phyloP scores from a whole-genome alignment of 2,888 invertebrate species.

The Oscheius sp. region DNA sequence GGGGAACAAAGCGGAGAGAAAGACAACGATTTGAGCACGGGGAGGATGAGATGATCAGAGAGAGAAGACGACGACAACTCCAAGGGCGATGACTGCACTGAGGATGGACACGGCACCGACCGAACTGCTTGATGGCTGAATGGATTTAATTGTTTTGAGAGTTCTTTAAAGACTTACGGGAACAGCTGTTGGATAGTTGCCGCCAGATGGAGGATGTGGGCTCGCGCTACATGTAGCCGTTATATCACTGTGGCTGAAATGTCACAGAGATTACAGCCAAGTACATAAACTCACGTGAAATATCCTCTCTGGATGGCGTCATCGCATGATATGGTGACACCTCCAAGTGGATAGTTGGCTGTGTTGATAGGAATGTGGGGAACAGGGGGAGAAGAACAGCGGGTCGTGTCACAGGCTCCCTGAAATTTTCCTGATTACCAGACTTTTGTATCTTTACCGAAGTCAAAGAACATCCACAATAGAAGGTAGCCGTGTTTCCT shows the following conservation, averaged over 20 bases:
- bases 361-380: too few relatives aligned
- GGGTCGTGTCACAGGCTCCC: too few relatives aligned
- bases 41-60: neutral
- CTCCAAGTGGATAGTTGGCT: too few relatives aligned
- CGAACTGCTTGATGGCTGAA: neutral
- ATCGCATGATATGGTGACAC: too few relatives aligned
- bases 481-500: neutral
- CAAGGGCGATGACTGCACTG: slow-evolving; percentile 2
- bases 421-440: too few relatives aligned
- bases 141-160: neutral
- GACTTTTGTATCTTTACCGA: neutral
- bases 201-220: neutral
- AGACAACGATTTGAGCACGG: slow-evolving; percentile 7
- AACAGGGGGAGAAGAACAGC: too few relatives aligned
- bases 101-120: slow-evolving; percentile 9
- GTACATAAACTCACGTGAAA: neutral
- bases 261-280: neutral
- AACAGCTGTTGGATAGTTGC: neutral
- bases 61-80: neutral
- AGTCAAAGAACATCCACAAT: neutral
- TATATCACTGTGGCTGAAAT: neutral
- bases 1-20: slow-evolving; percentile 11
- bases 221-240: neutral
- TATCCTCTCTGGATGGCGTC: too few relatives aligned
- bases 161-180: neutral